Evolutionary conservation across 53 echinoderm and acorn worm genomes (phyloP), one percentile per base, ranked within the genome.

Genomic region (Echinometra lucunter): DNA sequence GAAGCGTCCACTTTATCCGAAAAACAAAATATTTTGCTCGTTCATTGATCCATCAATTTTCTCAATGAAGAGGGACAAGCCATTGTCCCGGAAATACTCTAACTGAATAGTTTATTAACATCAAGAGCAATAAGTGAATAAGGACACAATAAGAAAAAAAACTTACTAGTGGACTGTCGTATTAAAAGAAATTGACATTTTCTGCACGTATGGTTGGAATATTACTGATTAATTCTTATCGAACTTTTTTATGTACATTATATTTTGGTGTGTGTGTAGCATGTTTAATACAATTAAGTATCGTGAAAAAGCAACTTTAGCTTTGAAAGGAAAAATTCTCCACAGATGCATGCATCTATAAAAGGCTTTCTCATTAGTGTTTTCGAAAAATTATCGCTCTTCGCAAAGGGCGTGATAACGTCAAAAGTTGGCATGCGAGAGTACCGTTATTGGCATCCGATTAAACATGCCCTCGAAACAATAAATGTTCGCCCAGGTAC

Each of bases 401-500:
- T 47, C 21, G 85, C n/a, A 49, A 85, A 85, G 28, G 27, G 85
- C 85, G 85, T 85, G 85, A 85, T 85, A 49, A 85, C 85, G 49
- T 85, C 47, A 85, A 85, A 85, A 47, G 85, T n/a, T 85, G 85
- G 49, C 85, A 85, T 28, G 85, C 85, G 30, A 85, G 85, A n/a
- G 47, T 44, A 49, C 11, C 49, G 45, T 47, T 85, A 85, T 30
- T 85, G 85, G 47, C 49, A 85, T 49, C 85, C 49, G 30, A 85
- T 81, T 85, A 85, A 85, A 45, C 85, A 49, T 85, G 85, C 85
- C 85, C 85, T 85, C 85, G 18, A 85, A 85, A 85, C 85, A 85
- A 47, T 47, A 49, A 85, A 25, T 12, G 49, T 49, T 47, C 28
- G 85, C 28, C 85, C 8, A 85, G 85, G 49, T 85, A 85, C 85